Evolutionary conservation across 2,797 vertebrate genomes (phyloP).

Genomic region (Epinephelus coioides): DNA sequence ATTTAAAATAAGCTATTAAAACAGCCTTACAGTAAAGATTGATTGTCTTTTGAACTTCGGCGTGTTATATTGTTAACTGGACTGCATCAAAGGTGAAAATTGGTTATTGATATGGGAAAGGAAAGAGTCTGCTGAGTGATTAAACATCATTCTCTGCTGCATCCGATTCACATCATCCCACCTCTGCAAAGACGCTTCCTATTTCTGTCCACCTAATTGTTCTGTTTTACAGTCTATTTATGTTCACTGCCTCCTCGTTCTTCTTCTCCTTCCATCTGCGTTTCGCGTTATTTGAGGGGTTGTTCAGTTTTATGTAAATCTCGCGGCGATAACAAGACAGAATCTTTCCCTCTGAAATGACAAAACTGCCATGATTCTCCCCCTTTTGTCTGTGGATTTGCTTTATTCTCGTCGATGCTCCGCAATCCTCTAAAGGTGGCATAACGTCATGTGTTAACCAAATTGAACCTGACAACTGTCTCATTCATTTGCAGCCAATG

Average conservation of each 20-base stretch:
- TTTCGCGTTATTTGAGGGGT: slow-evolving; percentile 51
- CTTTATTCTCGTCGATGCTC: slow-evolving; percentile 72
- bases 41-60: slow-evolving; percentile 44
- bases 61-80: slow-evolving; percentile 41
- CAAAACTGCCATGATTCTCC: slow-evolving; percentile 72
- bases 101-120: slow-evolving; percentile 37
- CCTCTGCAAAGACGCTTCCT: slow-evolving; percentile 55
- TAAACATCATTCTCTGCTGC: slow-evolving; percentile 35
- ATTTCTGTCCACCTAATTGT: slow-evolving; percentile 61
- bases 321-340: slow-evolving; percentile 62
- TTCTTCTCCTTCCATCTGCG: slow-evolving; percentile 10
- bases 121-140: slow-evolving; percentile 5
- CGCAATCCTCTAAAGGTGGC: slow-evolving; percentile 75
- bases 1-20: slow-evolving; percentile 58
- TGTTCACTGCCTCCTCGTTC: slow-evolving; percentile 22
- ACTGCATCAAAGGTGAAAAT: slow-evolving; percentile 65
- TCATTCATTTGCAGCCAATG: slow-evolving; percentile 78
- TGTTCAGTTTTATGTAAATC: slow-evolving; percentile 76
- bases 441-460: slow-evolving; percentile 64
- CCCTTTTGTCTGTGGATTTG: slow-evolving; percentile 71
- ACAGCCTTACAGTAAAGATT: slow-evolving; percentile 41
- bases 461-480: slow-evolving; percentile 84
- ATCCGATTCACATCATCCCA: slow-evolving; percentile 71
- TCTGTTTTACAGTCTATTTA: slow-evolving; percentile 57
- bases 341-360: slow-evolving; percentile 73